These are phyloP conservation scores for Drosophila emarginata DNA, from an alignment of 2,888 invertebrate genomes.

Conservation along the genomic window DNA sequence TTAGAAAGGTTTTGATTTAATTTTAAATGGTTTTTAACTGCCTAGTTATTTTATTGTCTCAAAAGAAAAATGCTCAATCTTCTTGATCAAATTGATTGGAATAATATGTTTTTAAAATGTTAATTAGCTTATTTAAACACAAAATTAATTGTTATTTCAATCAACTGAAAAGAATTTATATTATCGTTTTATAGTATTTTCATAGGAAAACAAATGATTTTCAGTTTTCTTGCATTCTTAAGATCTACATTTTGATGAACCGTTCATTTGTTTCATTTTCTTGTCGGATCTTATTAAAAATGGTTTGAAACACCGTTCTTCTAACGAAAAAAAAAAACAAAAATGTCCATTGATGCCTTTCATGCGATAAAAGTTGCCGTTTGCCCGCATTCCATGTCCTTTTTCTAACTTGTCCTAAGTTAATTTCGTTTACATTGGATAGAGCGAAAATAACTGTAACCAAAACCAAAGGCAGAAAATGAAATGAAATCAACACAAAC, in stretches of 20 bases:
- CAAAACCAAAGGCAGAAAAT: conserved; percentile 37
- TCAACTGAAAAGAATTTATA: too few species aligned
- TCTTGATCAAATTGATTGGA: too few species aligned
- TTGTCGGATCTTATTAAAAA: background rate
- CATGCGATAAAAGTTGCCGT: conserved; percentile 5
- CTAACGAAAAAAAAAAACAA: background rate
- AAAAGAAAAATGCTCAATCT: too few species aligned
- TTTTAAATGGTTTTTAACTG: too few species aligned
- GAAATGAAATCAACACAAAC: conserved; percentile 56
- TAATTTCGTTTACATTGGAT: conserved; percentile 55
- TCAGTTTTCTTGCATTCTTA: background rate
- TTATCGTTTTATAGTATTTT: too few species aligned
- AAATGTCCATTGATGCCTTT: conserved; percentile 1
- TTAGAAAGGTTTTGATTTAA: too few species aligned
- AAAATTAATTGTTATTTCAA: too few species aligned
- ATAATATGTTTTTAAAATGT: too few species aligned
- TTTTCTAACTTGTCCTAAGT: conserved; percentile 44
- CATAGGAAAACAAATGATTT: too few species aligned
- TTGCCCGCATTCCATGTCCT: conserved; percentile 9
- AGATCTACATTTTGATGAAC: background rate
- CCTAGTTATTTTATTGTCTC: too few species aligned
- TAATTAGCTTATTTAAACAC: too few species aligned
- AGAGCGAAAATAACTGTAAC: conserved; percentile 14
- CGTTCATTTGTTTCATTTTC: background rate
- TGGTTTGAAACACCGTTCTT: background rate